Conservation (phyloP, 2,797 vertebrate species). For the Denticeps clupeoides region DNA sequence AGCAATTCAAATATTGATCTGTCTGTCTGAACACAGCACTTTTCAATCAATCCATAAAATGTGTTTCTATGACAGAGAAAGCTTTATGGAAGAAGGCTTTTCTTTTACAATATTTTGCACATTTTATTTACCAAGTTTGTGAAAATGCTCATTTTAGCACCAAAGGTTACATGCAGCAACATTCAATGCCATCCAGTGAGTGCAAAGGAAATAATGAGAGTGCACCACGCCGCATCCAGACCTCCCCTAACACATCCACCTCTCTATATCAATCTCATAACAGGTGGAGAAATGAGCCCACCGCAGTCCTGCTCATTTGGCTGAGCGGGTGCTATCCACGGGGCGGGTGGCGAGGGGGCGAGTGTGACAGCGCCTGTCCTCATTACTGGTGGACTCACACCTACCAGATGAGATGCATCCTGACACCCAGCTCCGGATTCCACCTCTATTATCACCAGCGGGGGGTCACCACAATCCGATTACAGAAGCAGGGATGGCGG, state of each 20-base stretch:
- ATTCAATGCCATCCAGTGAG: neutral
- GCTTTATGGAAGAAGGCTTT: slow-evolving; percentile 17
- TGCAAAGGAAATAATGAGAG: slow-evolving; percentile 18
- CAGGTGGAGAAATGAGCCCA: slow-evolving; percentile 39
- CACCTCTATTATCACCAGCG: slow-evolving; percentile 62
- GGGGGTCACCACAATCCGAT: slow-evolving; percentile 54
- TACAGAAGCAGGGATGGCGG: slow-evolving; percentile 35
- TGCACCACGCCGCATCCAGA: slow-evolving; percentile 16
- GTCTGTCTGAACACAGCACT: slow-evolving; percentile 41
- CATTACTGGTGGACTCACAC: slow-evolving; percentile 55
- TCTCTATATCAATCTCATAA: slow-evolving; percentile 33
- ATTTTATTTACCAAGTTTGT: no score
- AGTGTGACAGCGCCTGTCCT: slow-evolving; percentile 54
- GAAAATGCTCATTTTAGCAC: no score
- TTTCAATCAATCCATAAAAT: slow-evolving; percentile 33
- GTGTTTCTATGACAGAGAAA: slow-evolving; percentile 34
- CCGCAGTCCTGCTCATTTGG: slow-evolving; percentile 18
- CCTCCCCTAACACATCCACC: slow-evolving; percentile 10
- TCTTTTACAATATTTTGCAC: no score
- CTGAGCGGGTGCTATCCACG: neutral
- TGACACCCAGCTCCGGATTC: slow-evolving; percentile 57
- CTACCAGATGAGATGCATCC: slow-evolving; percentile 62
- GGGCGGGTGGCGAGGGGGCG: slow-evolving; percentile 5
- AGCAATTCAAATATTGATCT: slow-evolving; percentile 57
- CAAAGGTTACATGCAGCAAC: no score